Evolutionary conservation across 2,797 vertebrate genomes (phyloP).

Genomic region (Tapirus indicus): DNA sequence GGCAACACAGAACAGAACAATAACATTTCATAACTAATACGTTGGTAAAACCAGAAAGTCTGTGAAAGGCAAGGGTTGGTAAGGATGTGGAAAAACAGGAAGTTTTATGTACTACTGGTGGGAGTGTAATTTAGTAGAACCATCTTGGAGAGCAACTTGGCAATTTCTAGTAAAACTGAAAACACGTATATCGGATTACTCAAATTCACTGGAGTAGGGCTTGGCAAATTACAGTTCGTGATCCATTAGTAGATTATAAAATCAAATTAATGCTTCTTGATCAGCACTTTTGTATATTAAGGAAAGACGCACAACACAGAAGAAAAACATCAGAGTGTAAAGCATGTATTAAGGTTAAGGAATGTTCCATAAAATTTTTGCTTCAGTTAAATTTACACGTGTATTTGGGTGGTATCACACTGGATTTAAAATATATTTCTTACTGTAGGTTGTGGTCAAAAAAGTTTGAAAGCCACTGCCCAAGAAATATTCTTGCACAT

Average conservation of each 20-base stretch:
- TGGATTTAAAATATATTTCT: conserved; percentile 49
- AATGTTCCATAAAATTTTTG: background rate
- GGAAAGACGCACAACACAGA: background rate
- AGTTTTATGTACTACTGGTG: background rate
- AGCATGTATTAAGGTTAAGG: background rate
- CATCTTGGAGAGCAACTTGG: background rate
- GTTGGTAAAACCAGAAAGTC: background rate
- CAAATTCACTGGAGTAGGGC: background rate
- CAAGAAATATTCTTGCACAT: background rate
- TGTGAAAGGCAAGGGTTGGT: background rate
- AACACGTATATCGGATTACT: background rate
- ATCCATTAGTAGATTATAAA: background rate
- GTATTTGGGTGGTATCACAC: background rate
- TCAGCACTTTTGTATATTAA: background rate
- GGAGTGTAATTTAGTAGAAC: background rate
- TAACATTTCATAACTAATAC: background rate
- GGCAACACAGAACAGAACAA: background rate
- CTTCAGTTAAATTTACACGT: conserved; percentile 26
- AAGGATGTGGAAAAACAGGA: background rate
- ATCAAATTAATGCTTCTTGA: conserved; percentile 28
- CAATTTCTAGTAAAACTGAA: conserved; percentile 24
- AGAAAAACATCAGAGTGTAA: background rate
- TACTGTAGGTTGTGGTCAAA: background rate
- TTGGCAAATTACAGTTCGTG: background rate
- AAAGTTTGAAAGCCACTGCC: background rate